Conservation (phyloP, 2,888 invertebrate species). For the Graphium colonna region DNA sequence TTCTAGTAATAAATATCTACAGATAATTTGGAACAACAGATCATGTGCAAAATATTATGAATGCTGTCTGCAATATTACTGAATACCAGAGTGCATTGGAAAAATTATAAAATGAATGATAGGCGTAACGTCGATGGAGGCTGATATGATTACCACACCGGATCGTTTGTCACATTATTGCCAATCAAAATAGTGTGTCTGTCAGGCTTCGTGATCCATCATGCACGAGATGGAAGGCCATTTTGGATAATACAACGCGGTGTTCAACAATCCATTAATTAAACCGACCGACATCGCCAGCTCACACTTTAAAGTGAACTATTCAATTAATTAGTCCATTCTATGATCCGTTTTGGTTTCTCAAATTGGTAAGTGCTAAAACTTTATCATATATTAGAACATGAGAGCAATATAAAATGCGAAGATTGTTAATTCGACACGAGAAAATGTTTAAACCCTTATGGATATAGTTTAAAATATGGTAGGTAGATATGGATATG, state of each 20-base stretch:
- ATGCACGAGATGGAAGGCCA: slow-evolving; percentile 52
- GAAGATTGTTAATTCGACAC: slow-evolving; percentile 39
- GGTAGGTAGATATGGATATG: too few relatives aligned
- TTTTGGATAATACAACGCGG: slow-evolving; percentile 33
- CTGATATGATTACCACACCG: slow-evolving; percentile 69
- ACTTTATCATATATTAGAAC: too few relatives aligned
- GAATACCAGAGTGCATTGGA: slow-evolving; percentile 43
- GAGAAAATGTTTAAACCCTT: too few relatives aligned
- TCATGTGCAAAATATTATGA: background rate
- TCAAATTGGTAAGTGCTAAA: slow-evolving; percentile 40
- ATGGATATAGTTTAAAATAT: too few relatives aligned
- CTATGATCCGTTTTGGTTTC: slow-evolving; percentile 48
- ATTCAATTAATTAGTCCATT: slow-evolving; percentile 49
- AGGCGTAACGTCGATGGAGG: slow-evolving; percentile 59
- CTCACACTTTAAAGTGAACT: slow-evolving; percentile 49
- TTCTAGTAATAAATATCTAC: slow-evolving; percentile 1
- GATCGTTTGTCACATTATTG: slow-evolving; percentile 77
- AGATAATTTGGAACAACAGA: background rate
- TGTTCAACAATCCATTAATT: slow-evolving; percentile 49
- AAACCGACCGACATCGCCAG: slow-evolving; percentile 47
- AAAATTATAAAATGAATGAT: slow-evolving; percentile 65
- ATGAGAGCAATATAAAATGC: slow-evolving; percentile 10
- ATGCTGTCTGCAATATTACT: background rate
- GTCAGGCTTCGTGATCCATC: slow-evolving; percentile 73
- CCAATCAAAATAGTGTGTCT: slow-evolving; percentile 81